These are phyloP conservation scores for Ischnura elegans DNA, from an alignment of 2,888 invertebrate genomes.

Conservation along the genomic window DNA sequence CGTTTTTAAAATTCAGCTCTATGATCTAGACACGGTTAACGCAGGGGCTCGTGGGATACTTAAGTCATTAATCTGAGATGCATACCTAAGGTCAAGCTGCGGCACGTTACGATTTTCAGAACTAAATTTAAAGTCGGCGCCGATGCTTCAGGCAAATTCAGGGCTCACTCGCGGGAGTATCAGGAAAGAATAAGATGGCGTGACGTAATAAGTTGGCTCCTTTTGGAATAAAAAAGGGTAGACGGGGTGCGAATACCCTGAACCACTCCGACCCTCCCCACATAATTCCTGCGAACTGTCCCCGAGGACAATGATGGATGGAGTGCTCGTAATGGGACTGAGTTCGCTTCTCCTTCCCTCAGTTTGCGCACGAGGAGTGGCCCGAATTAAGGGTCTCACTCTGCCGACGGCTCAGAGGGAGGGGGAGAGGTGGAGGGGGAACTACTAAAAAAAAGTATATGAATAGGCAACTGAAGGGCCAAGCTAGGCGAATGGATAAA, in stretches of 20 bases:
- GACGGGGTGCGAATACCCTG: not conserved
- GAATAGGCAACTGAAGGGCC: too few species aligned
- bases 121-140: too few species aligned
- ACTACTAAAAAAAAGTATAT: too few species aligned
- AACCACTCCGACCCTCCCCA: too few species aligned
- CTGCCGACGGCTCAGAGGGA: not conserved
- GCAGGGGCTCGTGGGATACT: too few species aligned
- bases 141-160: too few species aligned
- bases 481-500: too few species aligned
- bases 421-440: not conserved
- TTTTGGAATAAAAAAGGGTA: not conserved
- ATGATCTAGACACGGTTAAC: too few species aligned
- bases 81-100: too few species aligned
- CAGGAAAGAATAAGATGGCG: not conserved
- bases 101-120: too few species aligned
- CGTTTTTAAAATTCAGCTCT: too few species aligned
- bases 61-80: too few species aligned
- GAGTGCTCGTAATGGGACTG: not conserved
- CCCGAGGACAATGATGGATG: conserved; percentile 24
- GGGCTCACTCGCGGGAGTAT: not conserved
- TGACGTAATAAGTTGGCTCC: not conserved
- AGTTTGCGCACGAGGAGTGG: not conserved
- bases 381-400: not conserved
- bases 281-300: not conserved
- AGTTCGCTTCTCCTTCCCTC: not conserved